A percentile compares a stretch with the other conserved stretches of the same genome.
Conservation (phyloP, 2,888 invertebrate species). For the Deilephila porcellus region DNA sequence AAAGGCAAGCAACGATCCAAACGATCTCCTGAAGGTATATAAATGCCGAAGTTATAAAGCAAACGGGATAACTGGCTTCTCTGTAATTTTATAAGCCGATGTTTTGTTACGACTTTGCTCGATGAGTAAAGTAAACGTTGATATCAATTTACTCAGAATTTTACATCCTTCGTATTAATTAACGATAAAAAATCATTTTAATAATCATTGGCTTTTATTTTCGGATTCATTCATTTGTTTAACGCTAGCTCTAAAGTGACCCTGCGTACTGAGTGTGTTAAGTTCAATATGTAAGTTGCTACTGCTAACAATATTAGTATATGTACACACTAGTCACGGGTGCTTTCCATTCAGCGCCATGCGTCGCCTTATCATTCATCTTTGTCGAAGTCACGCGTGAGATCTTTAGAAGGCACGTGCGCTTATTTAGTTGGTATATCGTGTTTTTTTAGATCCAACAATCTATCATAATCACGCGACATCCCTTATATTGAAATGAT, state of each 20-base stretch:
- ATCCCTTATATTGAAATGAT: not conserved
- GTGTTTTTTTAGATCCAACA: not conserved
- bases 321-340: no score
- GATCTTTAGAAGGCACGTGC: not conserved
- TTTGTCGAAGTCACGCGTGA: slow-evolving; percentile 6
- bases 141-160: not conserved
- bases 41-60: slow-evolving; percentile 33
- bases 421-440: not conserved
- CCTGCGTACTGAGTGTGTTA: no score
- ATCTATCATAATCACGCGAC: not conserved
- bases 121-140: not conserved
- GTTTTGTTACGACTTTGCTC: slow-evolving; percentile 31
- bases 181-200: not conserved
- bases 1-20: slow-evolving; percentile 27
- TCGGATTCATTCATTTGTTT: not conserved
- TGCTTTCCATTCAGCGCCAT: no score
- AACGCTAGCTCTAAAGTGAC: not conserved
- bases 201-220: not conserved
- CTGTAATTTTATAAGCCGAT: slow-evolving; percentile 39
- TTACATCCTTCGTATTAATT: not conserved
- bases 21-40: slow-evolving; percentile 30
- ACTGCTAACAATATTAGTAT: not conserved
- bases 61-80: slow-evolving; percentile 36
- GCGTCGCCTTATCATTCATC: not conserved
- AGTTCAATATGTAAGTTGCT: not conserved